These are phyloP conservation scores for Thomomys bottae DNA, from an alignment of 2,113 vertebrate species.

Conservation along the genomic window DNA sequence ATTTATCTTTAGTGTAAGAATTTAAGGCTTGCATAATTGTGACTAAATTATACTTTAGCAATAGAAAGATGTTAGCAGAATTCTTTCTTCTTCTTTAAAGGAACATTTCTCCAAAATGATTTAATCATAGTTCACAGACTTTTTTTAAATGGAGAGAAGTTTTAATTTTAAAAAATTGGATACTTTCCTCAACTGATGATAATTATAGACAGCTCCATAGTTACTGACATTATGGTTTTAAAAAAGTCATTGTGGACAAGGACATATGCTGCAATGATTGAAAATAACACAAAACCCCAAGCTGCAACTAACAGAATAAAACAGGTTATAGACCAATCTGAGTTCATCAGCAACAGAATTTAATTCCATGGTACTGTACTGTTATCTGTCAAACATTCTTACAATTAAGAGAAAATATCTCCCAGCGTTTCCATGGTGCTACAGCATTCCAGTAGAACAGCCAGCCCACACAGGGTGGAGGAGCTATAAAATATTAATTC, in stretches of 20 bases:
- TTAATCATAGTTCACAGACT: slow-evolving; percentile 64
- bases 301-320: slow-evolving; percentile 51
- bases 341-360: slow-evolving; percentile 79
- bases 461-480: slow-evolving; percentile 86
- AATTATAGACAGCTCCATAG: not conserved
- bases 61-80: slow-evolving; percentile 8
- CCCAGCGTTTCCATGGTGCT: slow-evolving; percentile 87
- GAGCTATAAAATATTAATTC: slow-evolving; percentile 86
- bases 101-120: not conserved
- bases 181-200: slow-evolving; percentile 36
- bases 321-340: slow-evolving; percentile 67
- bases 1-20: slow-evolving; percentile 15
- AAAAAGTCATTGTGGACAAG: slow-evolving; percentile 43
- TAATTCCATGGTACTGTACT: slow-evolving; percentile 80
- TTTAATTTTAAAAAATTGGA: not conserved
- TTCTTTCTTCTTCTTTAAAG: slow-evolving; percentile 34
- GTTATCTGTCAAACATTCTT: slow-evolving; percentile 86
- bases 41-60: not conserved
- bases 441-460: slow-evolving; percentile 83
- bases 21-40: slow-evolving; percentile 26
- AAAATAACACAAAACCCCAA: slow-evolving; percentile 67
- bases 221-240: slow-evolving; percentile 1
- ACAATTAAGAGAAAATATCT: slow-evolving; percentile 85
- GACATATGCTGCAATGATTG: slow-evolving; percentile 57
- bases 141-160: slow-evolving; percentile 13